These are phyloP conservation scores for Epinephelus coioides DNA, from an alignment of 2,797 vertebrate species.

Conservation along the genomic window DNA sequence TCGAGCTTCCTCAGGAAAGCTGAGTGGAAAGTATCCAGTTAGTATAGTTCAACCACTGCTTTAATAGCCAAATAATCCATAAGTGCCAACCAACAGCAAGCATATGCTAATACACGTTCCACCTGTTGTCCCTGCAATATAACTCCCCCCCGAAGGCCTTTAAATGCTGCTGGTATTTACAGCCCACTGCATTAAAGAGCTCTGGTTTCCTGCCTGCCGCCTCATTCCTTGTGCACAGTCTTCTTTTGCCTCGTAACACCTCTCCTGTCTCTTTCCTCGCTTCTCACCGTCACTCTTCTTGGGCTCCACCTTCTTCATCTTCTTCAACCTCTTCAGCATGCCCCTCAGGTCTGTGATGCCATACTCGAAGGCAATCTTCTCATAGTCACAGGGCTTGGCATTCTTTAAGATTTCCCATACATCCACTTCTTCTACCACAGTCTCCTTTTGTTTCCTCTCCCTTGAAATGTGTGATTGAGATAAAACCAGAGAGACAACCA, in stretches of 20 bases:
- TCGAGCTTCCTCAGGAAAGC: conserved; percentile 92
- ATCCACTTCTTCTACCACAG: conserved; percentile 84
- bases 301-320: conserved; percentile 89
- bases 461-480: conserved; percentile 62
- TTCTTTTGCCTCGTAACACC: conserved; percentile 21
- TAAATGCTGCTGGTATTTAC: conserved; percentile 57
- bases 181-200: conserved; percentile 28
- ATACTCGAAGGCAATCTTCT: conserved; percentile 93
- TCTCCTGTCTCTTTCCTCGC: conserved; percentile 1
- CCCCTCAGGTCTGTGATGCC: conserved; percentile 95
- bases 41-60: conserved; percentile 33
- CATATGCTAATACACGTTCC: conserved; percentile 53
- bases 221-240: conserved; percentile 35
- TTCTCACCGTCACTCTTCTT: conserved; percentile 90
- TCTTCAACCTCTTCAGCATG: conserved; percentile 92
- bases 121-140: conserved; percentile 47
- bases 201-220: conserved; percentile 32
- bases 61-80: conserved; percentile 48
- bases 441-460: conserved; percentile 82
- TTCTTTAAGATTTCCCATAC: conserved; percentile 91
- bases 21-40: conserved; percentile 64
- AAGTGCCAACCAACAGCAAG: conserved; percentile 34
- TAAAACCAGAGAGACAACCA: background rate
- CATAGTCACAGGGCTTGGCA: conserved; percentile 93
- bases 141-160: conserved; percentile 27